Percentiles rank a stretch among this genome's conserved stretches.
These are phyloP conservation scores for Thalassophryne amazonica DNA, from an alignment of 2,797 vertebrate species.

Conservation along the genomic window DNA sequence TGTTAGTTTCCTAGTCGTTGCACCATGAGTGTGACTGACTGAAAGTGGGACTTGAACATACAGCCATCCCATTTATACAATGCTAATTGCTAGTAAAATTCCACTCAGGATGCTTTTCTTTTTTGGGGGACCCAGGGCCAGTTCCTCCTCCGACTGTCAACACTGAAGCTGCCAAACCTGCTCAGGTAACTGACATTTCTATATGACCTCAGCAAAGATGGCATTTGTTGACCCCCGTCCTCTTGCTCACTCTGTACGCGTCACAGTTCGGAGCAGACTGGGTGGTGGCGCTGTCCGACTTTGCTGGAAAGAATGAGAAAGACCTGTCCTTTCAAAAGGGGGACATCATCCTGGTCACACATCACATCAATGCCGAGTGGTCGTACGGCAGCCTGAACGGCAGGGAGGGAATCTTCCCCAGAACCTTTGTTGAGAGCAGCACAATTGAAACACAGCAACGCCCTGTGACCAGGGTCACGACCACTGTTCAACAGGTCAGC, in stretches of 20 bases:
- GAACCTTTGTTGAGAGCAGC: slow-evolving; percentile 82
- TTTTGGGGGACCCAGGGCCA: slow-evolving; percentile 64
- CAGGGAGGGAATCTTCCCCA: slow-evolving; percentile 88
- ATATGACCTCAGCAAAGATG: background rate
- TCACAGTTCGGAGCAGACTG: slow-evolving; percentile 68
- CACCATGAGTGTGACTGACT: too few relatives aligned
- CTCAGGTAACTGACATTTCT: slow-evolving; percentile 59
- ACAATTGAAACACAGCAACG: too few relatives aligned
- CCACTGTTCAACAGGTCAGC: slow-evolving; percentile 77
- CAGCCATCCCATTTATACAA: too few relatives aligned
- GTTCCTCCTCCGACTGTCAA: slow-evolving; percentile 16
- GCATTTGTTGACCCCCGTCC: background rate
- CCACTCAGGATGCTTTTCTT: background rate
- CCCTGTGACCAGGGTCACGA: too few relatives aligned
- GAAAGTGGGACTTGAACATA: too few relatives aligned
- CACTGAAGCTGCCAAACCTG: slow-evolving; percentile 31
- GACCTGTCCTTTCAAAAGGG: slow-evolving; percentile 88
- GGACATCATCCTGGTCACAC: slow-evolving; percentile 84
- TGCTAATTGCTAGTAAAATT: too few relatives aligned
- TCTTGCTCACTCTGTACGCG: slow-evolving; percentile 10
- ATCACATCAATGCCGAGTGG: slow-evolving; percentile 84
- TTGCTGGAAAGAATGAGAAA: slow-evolving; percentile 77
- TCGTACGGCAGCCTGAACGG: slow-evolving; percentile 82
- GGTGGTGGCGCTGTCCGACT: slow-evolving; percentile 89
- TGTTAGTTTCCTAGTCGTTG: too few relatives aligned